Conservation (phyloP, 37 sponge, comb jelly and placozoan species). For the Oscarella lobularis region DNA sequence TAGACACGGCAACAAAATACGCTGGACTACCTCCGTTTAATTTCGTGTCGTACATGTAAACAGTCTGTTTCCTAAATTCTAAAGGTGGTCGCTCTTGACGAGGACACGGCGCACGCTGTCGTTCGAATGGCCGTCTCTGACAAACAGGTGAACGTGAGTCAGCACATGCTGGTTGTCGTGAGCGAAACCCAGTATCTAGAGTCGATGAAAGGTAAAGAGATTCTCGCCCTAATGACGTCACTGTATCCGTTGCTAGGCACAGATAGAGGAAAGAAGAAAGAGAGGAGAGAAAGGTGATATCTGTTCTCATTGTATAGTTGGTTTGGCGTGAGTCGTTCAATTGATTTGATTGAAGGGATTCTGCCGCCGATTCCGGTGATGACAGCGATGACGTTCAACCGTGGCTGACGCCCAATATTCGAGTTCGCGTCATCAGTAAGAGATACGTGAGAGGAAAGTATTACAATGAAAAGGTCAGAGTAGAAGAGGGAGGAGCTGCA, state of each 20-base stretch:
- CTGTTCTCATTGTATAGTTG: no score
- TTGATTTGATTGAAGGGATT: no score
- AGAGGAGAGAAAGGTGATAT: no score
- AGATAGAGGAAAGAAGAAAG: no score
- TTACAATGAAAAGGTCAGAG: conserved; percentile 72
- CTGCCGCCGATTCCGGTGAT: no score
- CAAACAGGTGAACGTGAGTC: neutral
- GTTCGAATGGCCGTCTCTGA: neutral
- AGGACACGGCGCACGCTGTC: neutral
- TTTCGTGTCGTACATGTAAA: neutral
- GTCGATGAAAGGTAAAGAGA: no score
- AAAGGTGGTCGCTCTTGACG: neutral
- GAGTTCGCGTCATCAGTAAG: conserved; percentile 64
- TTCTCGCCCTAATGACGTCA: no score
- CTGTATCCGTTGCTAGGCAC: no score
- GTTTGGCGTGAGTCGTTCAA: no score
- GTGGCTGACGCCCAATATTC: conserved; percentile 55
- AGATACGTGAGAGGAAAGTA: conserved; percentile 46
- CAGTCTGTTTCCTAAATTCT: neutral
- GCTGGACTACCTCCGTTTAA: no score
- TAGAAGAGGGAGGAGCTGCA: neutral
- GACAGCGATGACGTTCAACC: neutral
- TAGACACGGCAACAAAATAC: no score
- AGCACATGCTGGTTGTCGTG: neutral
- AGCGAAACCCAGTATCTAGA: neutral